These are phyloP conservation scores for Folsomia candida DNA, from an alignment of 2,888 invertebrate genomes.

Conservation along the genomic window DNA sequence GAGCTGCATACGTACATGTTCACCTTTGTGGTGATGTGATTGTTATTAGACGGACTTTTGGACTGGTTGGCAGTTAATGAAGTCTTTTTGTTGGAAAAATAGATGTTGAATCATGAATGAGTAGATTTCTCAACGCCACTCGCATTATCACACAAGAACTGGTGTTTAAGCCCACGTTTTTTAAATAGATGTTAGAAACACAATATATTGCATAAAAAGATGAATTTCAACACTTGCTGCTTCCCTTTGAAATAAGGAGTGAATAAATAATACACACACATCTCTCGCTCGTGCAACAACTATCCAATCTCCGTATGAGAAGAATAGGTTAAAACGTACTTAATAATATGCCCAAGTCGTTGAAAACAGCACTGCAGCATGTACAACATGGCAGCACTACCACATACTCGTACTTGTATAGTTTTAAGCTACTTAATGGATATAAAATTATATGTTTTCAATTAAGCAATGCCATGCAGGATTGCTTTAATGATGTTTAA, in stretches of 20 bases:
- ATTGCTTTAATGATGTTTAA: not conserved
- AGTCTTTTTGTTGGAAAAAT: not conserved
- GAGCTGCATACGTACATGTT: not conserved
- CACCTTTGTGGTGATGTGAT: not conserved
- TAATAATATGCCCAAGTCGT: no score
- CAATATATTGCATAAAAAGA: not conserved
- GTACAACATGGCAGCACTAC: no score
- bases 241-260: no score
- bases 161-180: not conserved
- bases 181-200: not conserved
- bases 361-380: no score
- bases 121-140: not conserved
- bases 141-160: not conserved
- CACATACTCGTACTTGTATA: no score
- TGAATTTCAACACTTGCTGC: not conserved
- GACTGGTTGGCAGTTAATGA: not conserved
- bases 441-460: no score
- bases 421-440: no score
- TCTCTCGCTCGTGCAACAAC: no score
- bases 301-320: no score
- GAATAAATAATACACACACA: no score
- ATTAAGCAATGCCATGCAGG: no score
- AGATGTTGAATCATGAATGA: not conserved
- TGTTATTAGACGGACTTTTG: not conserved
- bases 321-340: no score